These are phyloP conservation scores for Dryobotodes eremita DNA, from an alignment of 2,888 invertebrate species.

Conservation along the genomic window DNA sequence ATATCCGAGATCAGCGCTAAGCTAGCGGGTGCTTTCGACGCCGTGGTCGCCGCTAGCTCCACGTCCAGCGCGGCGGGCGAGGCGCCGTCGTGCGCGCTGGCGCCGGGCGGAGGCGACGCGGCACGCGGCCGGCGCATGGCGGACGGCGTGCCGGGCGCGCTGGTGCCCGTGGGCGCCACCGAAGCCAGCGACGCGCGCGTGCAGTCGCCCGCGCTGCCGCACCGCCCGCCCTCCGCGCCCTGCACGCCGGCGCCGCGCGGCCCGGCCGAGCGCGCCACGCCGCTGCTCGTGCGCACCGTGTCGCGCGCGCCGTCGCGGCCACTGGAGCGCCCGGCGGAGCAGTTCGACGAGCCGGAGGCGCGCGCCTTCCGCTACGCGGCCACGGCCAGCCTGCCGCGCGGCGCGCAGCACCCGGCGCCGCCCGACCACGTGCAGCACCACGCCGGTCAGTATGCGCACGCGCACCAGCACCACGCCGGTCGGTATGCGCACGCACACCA, in stretches of 20 bases:
- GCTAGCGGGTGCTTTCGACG: constrained; percentile 82
- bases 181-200: constrained; percentile 87
- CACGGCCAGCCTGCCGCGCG: constrained; percentile 87
- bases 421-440: constrained; percentile 63
- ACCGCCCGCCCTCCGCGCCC: constrained; percentile 81
- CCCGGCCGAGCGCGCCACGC: constrained; percentile 82
- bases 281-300: constrained; percentile 82
- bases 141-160: constrained; percentile 76
- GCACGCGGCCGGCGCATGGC: constrained; percentile 57
- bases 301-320: constrained; percentile 66
- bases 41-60: constrained; percentile 71
- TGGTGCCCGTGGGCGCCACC: constrained; percentile 83
- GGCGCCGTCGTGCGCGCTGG: constrained; percentile 70
- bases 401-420: constrained; percentile 84
- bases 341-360: constrained; percentile 63
- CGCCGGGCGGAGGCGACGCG: constrained; percentile 66
- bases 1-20: constrained; percentile 87
- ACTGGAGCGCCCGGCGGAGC: constrained; percentile 66
- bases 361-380: constrained; percentile 69
- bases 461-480: constrained; percentile 60
- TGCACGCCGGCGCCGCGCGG: constrained; percentile 77
- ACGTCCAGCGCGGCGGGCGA: constrained; percentile 50
- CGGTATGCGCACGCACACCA: constrained; percentile 47
- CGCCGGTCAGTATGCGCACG: constrained; percentile 52
- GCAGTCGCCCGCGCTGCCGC: constrained; percentile 87